Conservation (phyloP, 2,113 vertebrate species). For the Phrynosoma blainvillii region DNA sequence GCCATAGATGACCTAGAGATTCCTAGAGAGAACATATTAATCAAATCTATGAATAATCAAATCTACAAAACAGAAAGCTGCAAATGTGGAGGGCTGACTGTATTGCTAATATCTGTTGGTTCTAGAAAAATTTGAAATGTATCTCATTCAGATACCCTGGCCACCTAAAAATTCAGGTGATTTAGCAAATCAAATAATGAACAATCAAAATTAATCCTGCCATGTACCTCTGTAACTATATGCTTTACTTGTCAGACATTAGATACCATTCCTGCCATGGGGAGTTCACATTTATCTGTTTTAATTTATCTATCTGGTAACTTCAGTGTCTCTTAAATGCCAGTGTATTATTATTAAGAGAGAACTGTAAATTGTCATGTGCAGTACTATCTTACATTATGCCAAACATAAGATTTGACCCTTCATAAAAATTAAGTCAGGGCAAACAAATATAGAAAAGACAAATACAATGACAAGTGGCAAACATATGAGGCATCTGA, state of each 20-base stretch:
- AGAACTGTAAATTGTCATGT: background rate
- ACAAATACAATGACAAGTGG: background rate
- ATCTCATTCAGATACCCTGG: background rate
- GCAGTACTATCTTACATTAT: background rate
- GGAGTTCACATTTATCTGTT: background rate
- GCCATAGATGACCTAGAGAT: too few species aligned
- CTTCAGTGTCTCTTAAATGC: background rate
- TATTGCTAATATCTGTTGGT: background rate
- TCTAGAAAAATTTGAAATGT: background rate
- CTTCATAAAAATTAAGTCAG: background rate
- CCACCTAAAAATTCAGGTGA: background rate
- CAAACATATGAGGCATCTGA: conserved; percentile 57
- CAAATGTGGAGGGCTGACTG: too few species aligned
- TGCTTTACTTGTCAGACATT: background rate
- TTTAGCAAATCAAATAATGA: background rate
- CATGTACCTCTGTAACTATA: conserved; percentile 1
- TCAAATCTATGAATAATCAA: too few species aligned
- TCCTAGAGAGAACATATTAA: too few species aligned
- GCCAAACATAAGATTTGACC: background rate
- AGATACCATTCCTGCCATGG: conserved; percentile 3
- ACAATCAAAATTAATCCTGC: conserved; percentile 16
- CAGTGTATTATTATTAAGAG: conserved; percentile 1
- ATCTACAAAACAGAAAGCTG: too few species aligned
- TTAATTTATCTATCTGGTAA: conserved; percentile 2
- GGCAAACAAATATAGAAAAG: background rate